Base-by-base conservation (phyloP, 2,113 vertebrate species). In the Carettochelys insculpta region DNA sequence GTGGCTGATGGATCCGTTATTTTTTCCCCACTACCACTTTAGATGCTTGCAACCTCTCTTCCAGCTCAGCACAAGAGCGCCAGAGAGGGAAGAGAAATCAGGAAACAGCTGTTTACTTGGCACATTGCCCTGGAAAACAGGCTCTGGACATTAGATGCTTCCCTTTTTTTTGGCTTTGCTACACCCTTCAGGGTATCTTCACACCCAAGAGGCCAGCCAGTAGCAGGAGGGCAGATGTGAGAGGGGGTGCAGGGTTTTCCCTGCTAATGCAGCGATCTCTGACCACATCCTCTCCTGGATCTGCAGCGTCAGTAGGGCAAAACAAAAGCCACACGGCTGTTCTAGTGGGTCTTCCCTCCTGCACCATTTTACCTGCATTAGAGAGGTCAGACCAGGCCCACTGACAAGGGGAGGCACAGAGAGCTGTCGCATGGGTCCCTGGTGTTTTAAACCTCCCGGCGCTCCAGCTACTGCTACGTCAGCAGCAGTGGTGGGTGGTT, bases 51-150 rank as follows among this genome's bases (percentile, higher is more conserved):
- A 38, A 48, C 34, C 76, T 80, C 47, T 58, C 41, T 9, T 2
- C 79, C 83, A 96, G 34, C 89, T 50, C 73, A 82, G 7, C 51
- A 6, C 53, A 17, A 47, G 78, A 83, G 58, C 16, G 81, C 22
- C 31, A 82, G 68, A 77, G 82, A 4, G 16, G 48, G 77, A 2
- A 27, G 61, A 53, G 83, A 16, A 65, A 12, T 56, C 41, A 17
- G 3, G 52, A 83, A 87, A 48, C 31, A 76, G 38, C 43, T 13
- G 2, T 80, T 80, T 22, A 19, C 56, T 83, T 91, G 1, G 2
- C 77, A 47, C 47, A 83, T 56, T 43, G 77, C 48, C 52, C 38
- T 1, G 76, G 17, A 77, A 4, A 58, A 45, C 38, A 3, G 0
- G 8, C 45, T 92, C 41, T 25, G 47, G 79, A 34, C 48, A 6